Base-by-base conservation (phyloP, 30 jellyfish, hydroid and myxozoan genomes). In the Rhopilema esculentum region DNA sequence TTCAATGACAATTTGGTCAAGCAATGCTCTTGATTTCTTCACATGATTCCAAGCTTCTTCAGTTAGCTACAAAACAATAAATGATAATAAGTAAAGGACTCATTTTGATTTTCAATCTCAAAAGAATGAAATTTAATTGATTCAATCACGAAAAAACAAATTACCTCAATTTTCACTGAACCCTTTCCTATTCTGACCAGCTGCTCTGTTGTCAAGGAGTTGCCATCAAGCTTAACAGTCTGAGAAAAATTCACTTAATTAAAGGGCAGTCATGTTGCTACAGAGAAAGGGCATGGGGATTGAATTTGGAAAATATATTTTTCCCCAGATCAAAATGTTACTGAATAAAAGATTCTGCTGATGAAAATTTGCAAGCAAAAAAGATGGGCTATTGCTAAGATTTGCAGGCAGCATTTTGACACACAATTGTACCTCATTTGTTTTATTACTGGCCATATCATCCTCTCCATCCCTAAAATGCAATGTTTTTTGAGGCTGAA, bases 141-240 rank as follows among this genome's bases (percentile, higher is more conserved):
- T 21, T 21, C 8, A 9, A 9, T 18, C 27, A 2, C 9, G 27
- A 22, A 26, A 22, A 69, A 25, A 19, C 31, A 0, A 27, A 1
- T 7, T 67, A 92, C 98, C 91, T 92, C 49, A 4, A 92, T 75
- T 32, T 80, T 83, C 52, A 23, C 64, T 25, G 49, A 65, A 19
- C 98, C 97, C 72, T 80, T 82, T 50, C 98, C 97, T 72, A 94
- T 78, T 30, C 51, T 49, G 51, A 93, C 95, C 61, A 93, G 94
- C 27, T 75, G 69, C 16, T 63, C 87, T 4, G 98, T 74, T 26
- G 89, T 82, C 70, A 93, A 74, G 0, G 97, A 26, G 53, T 83
- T 77, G 61, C 98, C 98, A 77, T 93, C 97, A 57, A 93, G 69
- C 28, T 8, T 21, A 22, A 87, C 57, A 26, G 32, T 27, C 97